A percentile compares a stretch with the other conserved stretches of the same genome.
phyloP scores from a whole-genome alignment of 2,888 invertebrate species.

The Julus scandinavius region DNA sequence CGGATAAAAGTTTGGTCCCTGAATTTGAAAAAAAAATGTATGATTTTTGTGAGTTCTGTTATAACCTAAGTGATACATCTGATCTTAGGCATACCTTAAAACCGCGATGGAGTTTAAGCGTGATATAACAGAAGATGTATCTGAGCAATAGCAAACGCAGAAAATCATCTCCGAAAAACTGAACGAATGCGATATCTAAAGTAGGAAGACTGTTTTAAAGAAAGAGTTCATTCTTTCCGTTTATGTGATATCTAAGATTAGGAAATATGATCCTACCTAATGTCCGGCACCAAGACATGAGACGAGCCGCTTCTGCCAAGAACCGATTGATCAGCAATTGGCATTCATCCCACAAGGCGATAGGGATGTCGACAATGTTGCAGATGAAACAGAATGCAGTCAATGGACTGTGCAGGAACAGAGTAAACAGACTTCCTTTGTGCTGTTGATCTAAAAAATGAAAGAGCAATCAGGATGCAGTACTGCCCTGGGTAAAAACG shows the following conservation, averaged over 20 bases:
- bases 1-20: conserved; percentile 86
- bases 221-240: neutral
- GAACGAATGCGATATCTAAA: conserved; percentile 71
- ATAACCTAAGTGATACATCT: neutral
- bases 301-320: conserved; percentile 85
- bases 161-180: conserved; percentile 96
- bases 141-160: conserved; percentile 86
- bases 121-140: conserved; percentile 93
- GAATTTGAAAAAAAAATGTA: conserved; percentile 62
- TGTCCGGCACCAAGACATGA: conserved; percentile 80
- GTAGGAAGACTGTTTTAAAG: conserved; percentile 52
- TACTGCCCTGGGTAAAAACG: neutral
- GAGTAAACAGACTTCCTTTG: conserved; percentile 91
- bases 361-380: conserved; percentile 84
- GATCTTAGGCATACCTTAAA: conserved; percentile 68
- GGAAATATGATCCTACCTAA: conserved; percentile 75
- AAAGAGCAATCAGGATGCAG: neutral
- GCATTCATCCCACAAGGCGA: conserved; percentile 90
- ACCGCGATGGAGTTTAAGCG: conserved; percentile 86
- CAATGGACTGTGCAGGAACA: conserved; percentile 94
- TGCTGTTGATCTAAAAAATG: conserved; percentile 68
- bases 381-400: conserved; percentile 92
- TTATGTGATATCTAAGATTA: neutral
- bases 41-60: neutral
- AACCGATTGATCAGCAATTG: conserved; percentile 88